Evolutionary conservation across 2,888 invertebrate genomes (phyloP), one percentile per base, ranked within the genome.

Genomic region (Petrolisthes manimaculis): DNA sequence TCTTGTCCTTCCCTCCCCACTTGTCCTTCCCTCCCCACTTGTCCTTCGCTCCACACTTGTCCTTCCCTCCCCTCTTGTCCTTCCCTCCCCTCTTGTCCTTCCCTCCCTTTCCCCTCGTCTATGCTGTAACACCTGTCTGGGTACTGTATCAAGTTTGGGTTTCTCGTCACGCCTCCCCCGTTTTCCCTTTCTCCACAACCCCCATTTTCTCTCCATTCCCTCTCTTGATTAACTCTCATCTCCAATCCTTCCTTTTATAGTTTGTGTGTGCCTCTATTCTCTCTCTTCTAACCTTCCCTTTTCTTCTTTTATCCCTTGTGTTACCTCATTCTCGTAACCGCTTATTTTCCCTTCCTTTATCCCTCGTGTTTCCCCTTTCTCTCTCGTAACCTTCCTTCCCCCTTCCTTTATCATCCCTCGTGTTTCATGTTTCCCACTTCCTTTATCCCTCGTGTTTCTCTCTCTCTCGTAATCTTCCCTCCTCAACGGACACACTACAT

Each of bases 311-410:
- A 6, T n/a, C 80, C n/a, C 56, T n/a, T 24, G 12, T 21, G 9
- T 21, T 67, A 24, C 56, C 67, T 82, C 81, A 12, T 24, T 67
- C 67, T 82, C 81, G 55, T 51, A 37, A 21, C 61, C 81, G 9
- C 37, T 67, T 51, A 21, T 61, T 61, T 51, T 37, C 81, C 56
- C 83, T 53, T 8, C 56, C 51, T 71, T 71, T 51, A 8, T n/a
- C 71, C 74, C 54, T 69, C 74, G 51, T 24, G 9, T 69, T 53
- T 82, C 82, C 82, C n/a, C n/a, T 14, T 55, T 18, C 78, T 3
- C 56, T 24, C 61, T 53, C 51, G 0, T 77, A 18, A 78, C 37
- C 18, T 8, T 51, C 84, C 9, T 53, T 37, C 37, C 61, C 78
- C n/a, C 21, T n/a, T 37, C 54, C 71, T 54, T 3, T 55, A 5